Conservation (phyloP, 2,113 vertebrate species). For the Gymnarchus niloticus region DNA sequence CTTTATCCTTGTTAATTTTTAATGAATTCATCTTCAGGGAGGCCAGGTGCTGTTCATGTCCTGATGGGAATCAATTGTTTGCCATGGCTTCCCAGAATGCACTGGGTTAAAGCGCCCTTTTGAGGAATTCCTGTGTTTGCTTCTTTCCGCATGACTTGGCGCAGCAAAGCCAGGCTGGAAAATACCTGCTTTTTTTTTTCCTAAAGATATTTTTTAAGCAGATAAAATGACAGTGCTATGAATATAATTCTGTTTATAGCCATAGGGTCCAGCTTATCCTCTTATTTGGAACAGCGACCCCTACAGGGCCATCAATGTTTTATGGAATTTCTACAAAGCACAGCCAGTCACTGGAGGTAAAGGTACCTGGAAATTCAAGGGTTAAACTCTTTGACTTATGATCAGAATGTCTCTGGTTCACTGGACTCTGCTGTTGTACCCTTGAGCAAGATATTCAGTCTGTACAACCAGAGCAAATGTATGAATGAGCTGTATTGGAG, state of each 20-base stretch:
- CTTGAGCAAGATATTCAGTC: background rate
- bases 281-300: background rate
- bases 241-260: background rate
- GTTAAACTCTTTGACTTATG: too few species aligned
- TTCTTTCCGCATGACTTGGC: background rate
- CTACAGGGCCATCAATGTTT: background rate
- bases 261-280: background rate
- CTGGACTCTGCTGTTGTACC: background rate
- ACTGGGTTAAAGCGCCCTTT: background rate
- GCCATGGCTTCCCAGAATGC: background rate
- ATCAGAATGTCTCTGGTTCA: background rate
- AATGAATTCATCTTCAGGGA: slow-evolving; percentile 6
- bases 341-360: background rate
- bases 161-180: slow-evolving; percentile 37
- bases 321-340: background rate
- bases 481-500: background rate
- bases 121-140: background rate
- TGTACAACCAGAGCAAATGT: background rate
- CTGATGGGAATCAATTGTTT: background rate
- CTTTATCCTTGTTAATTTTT: background rate
- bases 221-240: background rate
- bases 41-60: background rate
- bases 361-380: background rate
- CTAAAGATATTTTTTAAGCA: background rate
- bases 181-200: background rate